phyloP scores from a whole-genome alignment of 2,113 vertebrate species.

The Lophotis ruficrista region DNA sequence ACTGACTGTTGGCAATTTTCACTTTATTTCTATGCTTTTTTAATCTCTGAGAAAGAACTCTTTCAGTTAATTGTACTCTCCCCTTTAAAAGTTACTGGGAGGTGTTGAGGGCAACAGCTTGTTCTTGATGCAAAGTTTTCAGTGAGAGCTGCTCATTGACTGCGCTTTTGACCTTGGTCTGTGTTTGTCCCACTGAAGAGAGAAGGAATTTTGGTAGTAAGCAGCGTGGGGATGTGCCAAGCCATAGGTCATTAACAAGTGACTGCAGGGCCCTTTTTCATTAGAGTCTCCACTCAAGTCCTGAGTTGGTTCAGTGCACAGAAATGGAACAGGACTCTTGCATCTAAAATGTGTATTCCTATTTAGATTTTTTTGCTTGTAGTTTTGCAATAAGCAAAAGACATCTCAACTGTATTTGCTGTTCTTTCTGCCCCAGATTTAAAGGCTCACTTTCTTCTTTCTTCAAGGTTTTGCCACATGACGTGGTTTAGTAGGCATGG shows the following conservation, averaged over 20 bases:
- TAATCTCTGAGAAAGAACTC: neutral
- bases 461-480: neutral
- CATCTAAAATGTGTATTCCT: neutral
- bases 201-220: neutral
- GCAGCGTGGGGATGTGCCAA: accelerated
- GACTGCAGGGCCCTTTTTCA: neutral
- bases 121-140: neutral
- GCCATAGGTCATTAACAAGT: neutral
- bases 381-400: neutral
- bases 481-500: no score
- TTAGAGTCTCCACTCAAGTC: neutral
- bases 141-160: neutral
- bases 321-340: accelerated
- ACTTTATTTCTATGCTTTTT: neutral
- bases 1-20: neutral
- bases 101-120: neutral
- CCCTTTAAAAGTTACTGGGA: neutral
- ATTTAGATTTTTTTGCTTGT: neutral
- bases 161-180: neutral
- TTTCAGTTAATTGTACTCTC: neutral
- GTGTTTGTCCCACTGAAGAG: neutral
- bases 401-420: accelerated
- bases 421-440: neutral
- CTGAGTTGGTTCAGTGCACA: neutral
- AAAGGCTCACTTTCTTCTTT: neutral